Evolutionary conservation across 2,797 vertebrate genomes (phyloP).

Genomic region (Perodicticus potto): DNA sequence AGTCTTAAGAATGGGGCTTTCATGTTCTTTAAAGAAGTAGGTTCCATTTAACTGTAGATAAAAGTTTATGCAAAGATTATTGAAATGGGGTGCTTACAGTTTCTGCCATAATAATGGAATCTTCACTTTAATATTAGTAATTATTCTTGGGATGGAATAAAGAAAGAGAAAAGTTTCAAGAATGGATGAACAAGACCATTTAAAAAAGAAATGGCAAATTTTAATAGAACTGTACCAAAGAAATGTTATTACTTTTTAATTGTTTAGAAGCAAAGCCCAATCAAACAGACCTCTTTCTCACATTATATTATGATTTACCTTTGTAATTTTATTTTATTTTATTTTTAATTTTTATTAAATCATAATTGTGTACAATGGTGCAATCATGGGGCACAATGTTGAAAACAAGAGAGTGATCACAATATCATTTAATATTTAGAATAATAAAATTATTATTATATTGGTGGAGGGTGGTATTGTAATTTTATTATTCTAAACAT

Average conservation of each 20-base stretch:
- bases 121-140: conserved; percentile 17
- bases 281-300: neutral
- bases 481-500: conserved; percentile 11
- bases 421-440: no score
- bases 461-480: no score
- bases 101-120: neutral
- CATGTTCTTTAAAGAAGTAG: conserved; percentile 23
- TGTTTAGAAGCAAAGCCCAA: neutral
- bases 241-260: neutral
- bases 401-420: no score
- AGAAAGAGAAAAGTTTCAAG: neutral
- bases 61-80: neutral
- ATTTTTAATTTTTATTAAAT: no score
- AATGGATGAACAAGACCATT: neutral
- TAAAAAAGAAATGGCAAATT: conserved; percentile 25
- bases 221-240: neutral
- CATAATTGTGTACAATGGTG: no score
- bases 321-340: no score
- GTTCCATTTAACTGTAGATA: conserved; percentile 16
- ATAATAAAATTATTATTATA: no score
- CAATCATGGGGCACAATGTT: no score
- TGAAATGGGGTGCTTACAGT: neutral
- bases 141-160: neutral
- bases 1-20: no score
- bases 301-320: neutral